Percentiles rank a stretch among this genome's conserved stretches.
Conservation (phyloP, 2,888 invertebrate genomes). For the Campopleginae sp. region DNA sequence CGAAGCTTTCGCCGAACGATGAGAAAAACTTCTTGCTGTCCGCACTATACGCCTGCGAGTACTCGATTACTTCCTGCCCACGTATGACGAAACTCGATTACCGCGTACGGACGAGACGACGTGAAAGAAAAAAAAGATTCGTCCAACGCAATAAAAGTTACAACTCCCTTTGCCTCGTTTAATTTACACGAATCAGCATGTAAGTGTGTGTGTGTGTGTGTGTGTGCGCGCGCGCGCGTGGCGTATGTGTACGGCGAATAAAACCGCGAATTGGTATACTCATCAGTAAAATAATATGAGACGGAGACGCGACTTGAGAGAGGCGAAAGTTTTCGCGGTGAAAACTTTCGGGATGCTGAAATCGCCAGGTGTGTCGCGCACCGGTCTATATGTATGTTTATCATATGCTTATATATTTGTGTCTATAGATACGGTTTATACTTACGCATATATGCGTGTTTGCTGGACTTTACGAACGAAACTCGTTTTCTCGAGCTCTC, state of each 20-base stretch:
- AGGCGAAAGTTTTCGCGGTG: slow-evolving; percentile 67
- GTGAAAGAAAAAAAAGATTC: not conserved
- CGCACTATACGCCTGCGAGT: not conserved
- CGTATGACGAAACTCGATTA: slow-evolving; percentile 55
- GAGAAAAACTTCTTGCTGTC: not conserved
- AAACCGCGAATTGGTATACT: slow-evolving; percentile 46
- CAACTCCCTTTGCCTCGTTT: slow-evolving; percentile 32
- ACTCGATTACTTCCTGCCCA: slow-evolving; percentile 14
- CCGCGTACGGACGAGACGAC: not conserved
- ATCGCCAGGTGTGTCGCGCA: slow-evolving; percentile 55
- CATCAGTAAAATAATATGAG: slow-evolving; percentile 17
- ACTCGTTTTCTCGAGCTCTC: slow-evolving; percentile 61
- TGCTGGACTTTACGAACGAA: slow-evolving; percentile 48
- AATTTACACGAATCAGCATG: slow-evolving; percentile 29
- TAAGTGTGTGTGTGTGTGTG: slow-evolving; percentile 3
- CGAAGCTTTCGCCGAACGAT: slow-evolving; percentile 52
- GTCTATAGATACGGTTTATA: not conserved
- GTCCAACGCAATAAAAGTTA: slow-evolving; percentile 36
- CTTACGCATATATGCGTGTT: slow-evolving; percentile 20
- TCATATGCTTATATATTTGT: not conserved
- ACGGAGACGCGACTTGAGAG: slow-evolving; percentile 12
- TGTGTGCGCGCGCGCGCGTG: no score
- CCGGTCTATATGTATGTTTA: not conserved
- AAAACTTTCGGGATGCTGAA: slow-evolving; percentile 63
- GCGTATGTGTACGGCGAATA: slow-evolving; percentile 35